Base-by-base conservation (phyloP, 2,113 vertebrate genomes). In the Mellivora capensis region DNA sequence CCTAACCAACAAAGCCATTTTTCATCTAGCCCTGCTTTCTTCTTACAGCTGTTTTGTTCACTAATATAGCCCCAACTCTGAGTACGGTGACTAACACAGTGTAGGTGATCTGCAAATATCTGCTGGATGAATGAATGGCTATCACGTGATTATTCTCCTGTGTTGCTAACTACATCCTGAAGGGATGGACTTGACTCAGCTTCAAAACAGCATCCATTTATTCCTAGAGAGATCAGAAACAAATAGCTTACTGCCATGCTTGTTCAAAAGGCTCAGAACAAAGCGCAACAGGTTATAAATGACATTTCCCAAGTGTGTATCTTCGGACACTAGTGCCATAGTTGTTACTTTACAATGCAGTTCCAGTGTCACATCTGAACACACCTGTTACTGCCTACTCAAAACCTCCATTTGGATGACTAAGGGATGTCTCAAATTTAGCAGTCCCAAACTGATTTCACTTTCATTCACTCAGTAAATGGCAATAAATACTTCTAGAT, bases 141-240 rank as follows among this genome's bases (percentile, higher is more conserved):
- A 47, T 67, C 20, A 77, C 15, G 39, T 10, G 14, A 76, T 67
- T 37, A 54, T 67, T 82, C 74, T 82, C 15, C 47, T 49, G 42
- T 39, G 34, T 86, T 79, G 86, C 17, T 85, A 85, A 85, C 29
- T 91, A 87, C 0, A 91, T 47, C 25, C 44, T 64, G 15, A 96
- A 82, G 39, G 34, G 59, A 89, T 13, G 7, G 27, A 64, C 72
- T 64, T 49, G 25, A 76, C 37, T 87, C 39, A 49, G 37, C 44
- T 94, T 94, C 67, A 94, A 96, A 81, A 91, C 44, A 81, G 39
- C 31, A 87, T 87, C 9, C 31, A 91, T 64, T 67, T 87, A 81
- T 87, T 87, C 74, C 25, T 27, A 76, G 3, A 76, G 54, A 54
- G 18, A 74, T 87, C 17, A 67, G 64, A 76, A 94, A 91, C 47